These are phyloP conservation scores for Alectoris magna DNA, from an alignment of 2,797 vertebrate species.

Conservation along the genomic window DNA sequence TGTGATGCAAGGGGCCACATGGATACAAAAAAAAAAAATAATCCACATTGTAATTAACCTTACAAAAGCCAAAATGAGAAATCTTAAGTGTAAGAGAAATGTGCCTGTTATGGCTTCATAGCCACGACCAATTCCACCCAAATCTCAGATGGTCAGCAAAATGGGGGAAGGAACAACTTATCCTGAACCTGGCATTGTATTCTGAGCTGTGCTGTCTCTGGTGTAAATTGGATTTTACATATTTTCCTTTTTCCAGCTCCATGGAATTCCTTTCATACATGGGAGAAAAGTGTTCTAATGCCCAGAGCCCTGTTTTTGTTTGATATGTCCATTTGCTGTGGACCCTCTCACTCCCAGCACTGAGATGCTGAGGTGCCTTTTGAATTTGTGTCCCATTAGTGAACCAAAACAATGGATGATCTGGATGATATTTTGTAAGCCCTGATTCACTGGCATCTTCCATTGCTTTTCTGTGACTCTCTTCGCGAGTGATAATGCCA, in stretches of 20 bases:
- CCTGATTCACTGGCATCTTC: neutral
- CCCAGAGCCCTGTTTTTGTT: neutral
- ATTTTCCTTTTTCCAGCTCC: neutral
- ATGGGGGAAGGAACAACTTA: neutral
- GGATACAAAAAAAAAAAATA: neutral
- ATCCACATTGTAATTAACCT: neutral
- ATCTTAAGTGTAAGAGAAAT: neutral
- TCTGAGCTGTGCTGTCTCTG: neutral
- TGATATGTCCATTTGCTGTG: neutral
- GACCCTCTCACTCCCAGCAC: neutral
- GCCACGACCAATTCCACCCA: neutral
- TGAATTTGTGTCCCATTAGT: neutral
- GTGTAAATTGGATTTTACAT: neutral
- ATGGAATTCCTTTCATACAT: neutral
- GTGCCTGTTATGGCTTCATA: neutral
- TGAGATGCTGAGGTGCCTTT: neutral
- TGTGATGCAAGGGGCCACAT: neutral
- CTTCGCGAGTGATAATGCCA: neutral
- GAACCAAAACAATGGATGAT: neutral
- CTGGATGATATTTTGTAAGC: neutral
- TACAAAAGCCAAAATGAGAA: neutral
- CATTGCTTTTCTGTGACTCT: neutral
- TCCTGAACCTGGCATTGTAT: too few relatives aligned
- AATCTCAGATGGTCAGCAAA: neutral
- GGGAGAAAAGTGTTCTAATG: neutral